Percentiles rank a stretch among this genome's conserved stretches.
Conservation (phyloP, 2,888 invertebrate genomes). For the Eristalinus sepulchralis region DNA sequence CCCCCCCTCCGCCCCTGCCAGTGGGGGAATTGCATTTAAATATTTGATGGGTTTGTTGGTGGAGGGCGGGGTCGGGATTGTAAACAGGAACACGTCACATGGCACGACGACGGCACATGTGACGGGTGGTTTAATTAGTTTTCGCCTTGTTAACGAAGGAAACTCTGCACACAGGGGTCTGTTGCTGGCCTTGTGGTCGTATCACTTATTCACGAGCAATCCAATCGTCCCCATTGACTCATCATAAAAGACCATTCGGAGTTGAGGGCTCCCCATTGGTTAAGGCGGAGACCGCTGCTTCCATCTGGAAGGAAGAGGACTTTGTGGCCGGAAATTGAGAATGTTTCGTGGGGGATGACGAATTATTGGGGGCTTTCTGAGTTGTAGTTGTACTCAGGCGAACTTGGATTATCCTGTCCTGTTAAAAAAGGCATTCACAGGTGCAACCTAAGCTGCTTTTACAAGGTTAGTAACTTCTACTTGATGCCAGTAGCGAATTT, state of each 20-base stretch:
- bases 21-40: slow-evolving; percentile 32
- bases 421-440: no score
- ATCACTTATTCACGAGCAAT: slow-evolving; percentile 55
- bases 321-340: no score
- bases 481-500: no score
- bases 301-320: not conserved
- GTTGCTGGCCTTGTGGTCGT: slow-evolving; percentile 6
- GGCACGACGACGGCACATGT: slow-evolving; percentile 19
- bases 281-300: not conserved
- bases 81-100: not conserved
- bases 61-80: not conserved
- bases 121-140: slow-evolving; percentile 50
- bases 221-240: slow-evolving; percentile 11
- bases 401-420: no score
- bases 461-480: no score
- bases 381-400: no score
- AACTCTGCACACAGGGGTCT: slow-evolving; percentile 18
- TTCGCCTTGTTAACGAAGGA: slow-evolving; percentile 18
- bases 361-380: no score
- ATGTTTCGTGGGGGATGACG: no score
- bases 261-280: not conserved
- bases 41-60: not conserved
- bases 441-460: no score
- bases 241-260: not conserved
- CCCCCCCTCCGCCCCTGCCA: no score